phyloP scores from a whole-genome alignment of 1,140 invertebrate species.

The Dendroctonus valens region DNA sequence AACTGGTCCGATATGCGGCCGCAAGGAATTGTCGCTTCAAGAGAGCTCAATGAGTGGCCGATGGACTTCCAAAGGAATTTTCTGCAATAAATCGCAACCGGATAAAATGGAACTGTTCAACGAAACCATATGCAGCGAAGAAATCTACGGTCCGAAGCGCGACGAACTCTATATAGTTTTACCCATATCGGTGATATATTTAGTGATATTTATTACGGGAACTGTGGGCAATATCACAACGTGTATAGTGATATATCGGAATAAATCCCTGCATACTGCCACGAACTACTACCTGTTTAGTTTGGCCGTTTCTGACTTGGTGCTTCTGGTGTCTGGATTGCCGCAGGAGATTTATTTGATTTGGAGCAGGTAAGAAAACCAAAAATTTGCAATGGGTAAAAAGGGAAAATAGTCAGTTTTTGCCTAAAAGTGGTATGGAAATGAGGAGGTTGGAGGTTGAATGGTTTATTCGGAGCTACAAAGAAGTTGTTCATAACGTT shows the following conservation, averaged over 20 bases:
- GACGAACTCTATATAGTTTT: conserved; percentile 72
- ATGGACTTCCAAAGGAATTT: too few relatives aligned
- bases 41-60: too few relatives aligned
- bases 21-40: too few relatives aligned
- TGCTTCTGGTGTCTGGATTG: conserved; percentile 77
- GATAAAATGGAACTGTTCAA: conserved; percentile 8
- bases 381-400: too few relatives aligned
- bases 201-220: conserved; percentile 81
- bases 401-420: too few relatives aligned
- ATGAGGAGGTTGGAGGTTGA: too few relatives aligned
- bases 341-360: conserved; percentile 84
- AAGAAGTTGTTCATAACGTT: too few relatives aligned
- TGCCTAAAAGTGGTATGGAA: too few relatives aligned
- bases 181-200: conserved; percentile 79
- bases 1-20: too few relatives aligned
- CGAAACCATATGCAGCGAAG: conserved; percentile 33
- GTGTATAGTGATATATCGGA: conserved; percentile 87
- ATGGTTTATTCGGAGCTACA: too few relatives aligned
- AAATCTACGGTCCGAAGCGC: conserved; percentile 53
- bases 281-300: conserved; percentile 94
- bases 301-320: conserved; percentile 87
- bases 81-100: too few relatives aligned
- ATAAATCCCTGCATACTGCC: conserved; percentile 90
- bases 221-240: conserved; percentile 89
- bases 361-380: conserved; percentile 55